These are phyloP conservation scores for Nycticebus coucang DNA, from an alignment of 2,113 vertebrate species.

Conservation along the genomic window DNA sequence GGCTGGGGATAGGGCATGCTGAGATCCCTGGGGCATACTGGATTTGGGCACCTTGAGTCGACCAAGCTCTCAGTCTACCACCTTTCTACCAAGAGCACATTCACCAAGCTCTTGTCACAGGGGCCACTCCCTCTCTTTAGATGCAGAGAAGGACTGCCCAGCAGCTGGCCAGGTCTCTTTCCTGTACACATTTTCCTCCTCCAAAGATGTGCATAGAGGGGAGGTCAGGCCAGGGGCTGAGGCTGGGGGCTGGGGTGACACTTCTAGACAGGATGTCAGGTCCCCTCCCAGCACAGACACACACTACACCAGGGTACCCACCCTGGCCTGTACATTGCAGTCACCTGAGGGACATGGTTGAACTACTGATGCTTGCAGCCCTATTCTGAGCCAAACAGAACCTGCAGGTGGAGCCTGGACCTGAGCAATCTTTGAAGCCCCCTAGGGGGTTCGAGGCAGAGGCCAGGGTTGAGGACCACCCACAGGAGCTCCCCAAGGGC, in stretches of 20 bases:
- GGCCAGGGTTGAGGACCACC: not conserved
- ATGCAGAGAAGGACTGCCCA: not conserved
- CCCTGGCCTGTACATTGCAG: not conserved
- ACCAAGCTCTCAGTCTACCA: not conserved
- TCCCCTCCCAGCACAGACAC: not conserved
- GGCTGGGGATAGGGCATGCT: not conserved
- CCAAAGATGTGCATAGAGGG: not conserved
- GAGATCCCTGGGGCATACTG: no score
- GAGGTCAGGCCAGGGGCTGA: not conserved
- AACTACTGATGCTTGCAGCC: not conserved
- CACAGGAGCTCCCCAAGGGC: not conserved
- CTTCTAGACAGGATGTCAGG: not conserved
- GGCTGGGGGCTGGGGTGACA: not conserved
- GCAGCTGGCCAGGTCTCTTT: not conserved
- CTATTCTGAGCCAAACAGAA: not conserved
- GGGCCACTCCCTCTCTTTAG: not conserved
- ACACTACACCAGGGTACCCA: not conserved
- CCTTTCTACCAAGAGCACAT: not conserved
- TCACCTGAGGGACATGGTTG: not conserved
- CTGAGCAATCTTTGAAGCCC: not conserved
- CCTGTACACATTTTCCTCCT: not conserved
- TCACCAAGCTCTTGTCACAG: not conserved
- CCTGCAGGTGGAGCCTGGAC: not conserved
- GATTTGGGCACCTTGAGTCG: not conserved
- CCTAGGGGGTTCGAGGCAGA: not conserved